phyloP scores from a whole-genome alignment of 2,113 vertebrate genomes.

The Phaetusa simplex region DNA sequence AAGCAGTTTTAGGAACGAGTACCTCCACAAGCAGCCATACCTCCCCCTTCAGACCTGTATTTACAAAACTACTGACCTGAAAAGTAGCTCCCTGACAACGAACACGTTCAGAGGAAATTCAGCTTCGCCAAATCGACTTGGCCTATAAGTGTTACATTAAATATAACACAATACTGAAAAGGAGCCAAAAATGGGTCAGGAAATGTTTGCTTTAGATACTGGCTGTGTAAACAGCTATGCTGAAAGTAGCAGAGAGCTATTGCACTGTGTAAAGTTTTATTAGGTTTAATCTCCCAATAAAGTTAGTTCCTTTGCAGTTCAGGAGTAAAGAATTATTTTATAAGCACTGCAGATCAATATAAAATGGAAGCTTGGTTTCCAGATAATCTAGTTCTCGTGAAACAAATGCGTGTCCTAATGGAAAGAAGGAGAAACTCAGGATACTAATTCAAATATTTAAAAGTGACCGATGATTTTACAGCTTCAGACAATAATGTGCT shows the following conservation, averaged over 20 bases:
- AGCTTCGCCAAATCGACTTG: conserved; percentile 11
- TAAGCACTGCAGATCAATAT: neutral
- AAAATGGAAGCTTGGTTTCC: conserved; percentile 33
- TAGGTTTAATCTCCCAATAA: conserved; percentile 44
- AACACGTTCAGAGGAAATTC: conserved; percentile 25
- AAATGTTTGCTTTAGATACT: conserved; percentile 58
- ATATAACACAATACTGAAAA: conserved; percentile 60
- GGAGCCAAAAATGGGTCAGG: conserved; percentile 30
- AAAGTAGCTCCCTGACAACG: conserved; percentile 4
- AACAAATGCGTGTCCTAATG: neutral
- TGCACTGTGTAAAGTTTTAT: conserved; percentile 19
- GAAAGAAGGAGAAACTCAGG: neutral
- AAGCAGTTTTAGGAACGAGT: neutral
- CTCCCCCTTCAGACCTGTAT: neutral
- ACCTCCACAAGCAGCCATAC: neutral
- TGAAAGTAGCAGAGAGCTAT: conserved; percentile 21
- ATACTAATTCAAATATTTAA: neutral
- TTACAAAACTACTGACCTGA: neutral
- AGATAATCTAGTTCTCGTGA: neutral
- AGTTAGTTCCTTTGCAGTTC: conserved; percentile 28
- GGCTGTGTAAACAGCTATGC: conserved; percentile 28
- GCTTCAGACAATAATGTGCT: neutral
- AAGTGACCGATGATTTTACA: neutral
- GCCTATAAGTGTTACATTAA: neutral
- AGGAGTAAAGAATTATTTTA: conserved; percentile 23